phyloP scores from a whole-genome alignment of 2,888 invertebrate species.

The Zhengitettix transpicula region DNA sequence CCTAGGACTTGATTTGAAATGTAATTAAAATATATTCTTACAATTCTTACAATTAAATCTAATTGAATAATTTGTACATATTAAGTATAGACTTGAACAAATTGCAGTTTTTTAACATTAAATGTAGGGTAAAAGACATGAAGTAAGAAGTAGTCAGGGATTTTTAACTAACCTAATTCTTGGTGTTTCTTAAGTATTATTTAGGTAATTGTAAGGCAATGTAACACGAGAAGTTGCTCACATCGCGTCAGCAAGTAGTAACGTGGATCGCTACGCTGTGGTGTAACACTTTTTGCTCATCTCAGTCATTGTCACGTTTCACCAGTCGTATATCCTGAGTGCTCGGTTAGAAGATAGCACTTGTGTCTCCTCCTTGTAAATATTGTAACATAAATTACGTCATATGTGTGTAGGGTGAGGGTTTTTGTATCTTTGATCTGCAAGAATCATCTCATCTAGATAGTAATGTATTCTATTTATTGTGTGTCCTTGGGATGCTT shows the following conservation, averaged over 20 bases:
- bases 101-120: not conserved
- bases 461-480: conserved; percentile 12
- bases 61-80: no score
- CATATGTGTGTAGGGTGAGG: conserved; percentile 10
- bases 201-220: not conserved
- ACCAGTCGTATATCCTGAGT: conserved; percentile 3
- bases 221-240: not conserved
- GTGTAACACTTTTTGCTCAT: conserved; percentile 1
- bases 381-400: conserved; percentile 9
- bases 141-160: not conserved
- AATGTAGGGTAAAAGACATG: not conserved
- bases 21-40: no score
- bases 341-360: conserved; percentile 8
- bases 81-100: no score
- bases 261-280: not conserved
- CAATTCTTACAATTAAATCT: no score
- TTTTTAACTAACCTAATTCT: not conserved
- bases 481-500: conserved; percentile 9
- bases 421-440: conserved; percentile 6
- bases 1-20: no score
- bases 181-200: not conserved
- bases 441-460: conserved; percentile 8
- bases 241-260: not conserved
- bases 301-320: conserved; percentile 4
- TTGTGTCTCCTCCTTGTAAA: conserved; percentile 10